These are phyloP conservation scores for Falcaria lacertinaria DNA, from an alignment of 2,888 invertebrate species.

Conservation along the genomic window DNA sequence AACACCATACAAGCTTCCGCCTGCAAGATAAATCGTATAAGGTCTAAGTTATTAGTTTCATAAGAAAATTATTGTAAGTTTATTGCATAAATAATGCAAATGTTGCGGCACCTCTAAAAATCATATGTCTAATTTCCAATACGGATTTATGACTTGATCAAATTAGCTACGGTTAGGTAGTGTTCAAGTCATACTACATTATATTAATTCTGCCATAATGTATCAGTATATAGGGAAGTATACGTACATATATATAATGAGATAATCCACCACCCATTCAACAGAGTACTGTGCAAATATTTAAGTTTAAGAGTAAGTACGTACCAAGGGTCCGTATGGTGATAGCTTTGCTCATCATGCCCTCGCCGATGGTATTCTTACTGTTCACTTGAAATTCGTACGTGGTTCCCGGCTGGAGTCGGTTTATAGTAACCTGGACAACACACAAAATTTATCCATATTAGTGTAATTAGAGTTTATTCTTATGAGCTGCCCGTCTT, in stretches of 20 bases:
- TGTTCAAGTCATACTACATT: background rate
- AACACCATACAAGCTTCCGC: constrained; percentile 16
- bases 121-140: too few species aligned
- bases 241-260: background rate
- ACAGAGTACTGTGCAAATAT: background rate
- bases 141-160: too few species aligned
- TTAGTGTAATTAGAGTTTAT: too few species aligned
- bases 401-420: constrained; percentile 91
- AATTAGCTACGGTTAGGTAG: too few species aligned
- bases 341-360: constrained; percentile 96
- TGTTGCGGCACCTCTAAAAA: too few species aligned
- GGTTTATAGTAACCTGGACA: constrained; percentile 90
- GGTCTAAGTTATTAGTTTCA: too few species aligned
- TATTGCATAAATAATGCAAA: too few species aligned
- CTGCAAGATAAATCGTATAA: constrained; percentile 18
- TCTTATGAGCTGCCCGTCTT: too few species aligned
- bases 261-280: background rate
- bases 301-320: constrained; percentile 27
- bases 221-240: background rate
- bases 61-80: too few species aligned
- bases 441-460: constrained; percentile 8
- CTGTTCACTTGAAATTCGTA: constrained; percentile 98
- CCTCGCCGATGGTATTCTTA: constrained; percentile 95
- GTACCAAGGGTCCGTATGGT: constrained; percentile 93
- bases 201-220: background rate